Percentiles rank a stretch among this genome's conserved stretches.
Conservation (phyloP, 2,888 invertebrate genomes). For the Cataglyphis altisquamis region DNA sequence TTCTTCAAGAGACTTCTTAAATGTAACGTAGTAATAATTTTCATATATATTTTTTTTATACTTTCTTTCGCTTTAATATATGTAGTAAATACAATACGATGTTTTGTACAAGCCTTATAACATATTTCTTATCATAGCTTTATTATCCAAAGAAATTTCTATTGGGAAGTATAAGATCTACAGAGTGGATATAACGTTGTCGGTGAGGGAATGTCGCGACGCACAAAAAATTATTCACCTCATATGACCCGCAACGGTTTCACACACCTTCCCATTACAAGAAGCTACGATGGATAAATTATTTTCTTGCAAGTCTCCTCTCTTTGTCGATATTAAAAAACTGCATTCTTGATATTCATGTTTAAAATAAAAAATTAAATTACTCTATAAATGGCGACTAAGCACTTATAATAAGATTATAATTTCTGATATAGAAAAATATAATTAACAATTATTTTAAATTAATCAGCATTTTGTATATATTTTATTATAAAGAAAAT, state of each 20-base stretch:
- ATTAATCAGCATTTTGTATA: neutral
- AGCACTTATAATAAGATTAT: neutral
- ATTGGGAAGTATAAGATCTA: conserved; percentile 38
- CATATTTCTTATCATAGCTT: conserved; percentile 5
- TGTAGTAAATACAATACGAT: neutral
- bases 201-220: conserved; percentile 33
- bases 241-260: conserved; percentile 14
- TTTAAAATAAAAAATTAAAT: neutral
- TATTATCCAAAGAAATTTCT: conserved; percentile 17
- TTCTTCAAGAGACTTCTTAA: neutral
- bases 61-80: neutral
- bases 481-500: neutral
- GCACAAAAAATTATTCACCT: conserved; percentile 46
- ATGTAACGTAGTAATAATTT: neutral
- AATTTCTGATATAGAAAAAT: neutral
- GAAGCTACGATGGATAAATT: conserved; percentile 31
- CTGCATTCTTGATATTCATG: neutral
- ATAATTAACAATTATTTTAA: neutral
- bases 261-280: conserved; percentile 17
- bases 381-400: neutral
- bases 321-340: neutral
- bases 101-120: conserved; percentile 15
- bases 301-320: conserved; percentile 15
- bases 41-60: neutral
- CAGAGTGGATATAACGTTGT: conserved; percentile 35